Conservation (phyloP, 35 echinoderm and acorn worm genomes). For the Anneissia japonica region DNA sequence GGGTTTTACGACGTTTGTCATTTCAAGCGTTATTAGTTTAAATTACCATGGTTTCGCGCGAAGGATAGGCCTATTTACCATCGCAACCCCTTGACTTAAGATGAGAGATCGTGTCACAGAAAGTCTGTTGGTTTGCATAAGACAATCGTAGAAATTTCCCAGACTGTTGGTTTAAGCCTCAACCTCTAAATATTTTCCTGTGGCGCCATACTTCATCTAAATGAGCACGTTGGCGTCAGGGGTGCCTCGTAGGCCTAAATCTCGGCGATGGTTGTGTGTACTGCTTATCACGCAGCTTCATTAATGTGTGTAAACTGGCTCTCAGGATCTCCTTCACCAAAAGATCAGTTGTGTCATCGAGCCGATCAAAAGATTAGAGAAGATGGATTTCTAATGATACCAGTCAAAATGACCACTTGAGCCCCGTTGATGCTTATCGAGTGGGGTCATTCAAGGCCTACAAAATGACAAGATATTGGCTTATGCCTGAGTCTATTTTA, state of each 20-base stretch:
- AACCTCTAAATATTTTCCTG: not conserved
- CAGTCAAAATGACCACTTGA: not conserved
- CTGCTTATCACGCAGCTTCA: not conserved
- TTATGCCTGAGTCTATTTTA: not conserved
- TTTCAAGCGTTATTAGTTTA: too few relatives aligned
- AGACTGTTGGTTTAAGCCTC: not conserved
- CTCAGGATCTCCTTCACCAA: not conserved
- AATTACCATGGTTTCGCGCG: too few relatives aligned
- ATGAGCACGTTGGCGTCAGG: not conserved
- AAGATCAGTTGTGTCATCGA: not conserved
- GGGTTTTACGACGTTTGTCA: too few relatives aligned
- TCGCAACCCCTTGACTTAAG: too few relatives aligned
- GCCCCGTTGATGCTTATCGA: not conserved
- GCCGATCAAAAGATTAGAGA: not conserved
- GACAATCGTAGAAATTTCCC: not conserved
- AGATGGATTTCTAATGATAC: not conserved
- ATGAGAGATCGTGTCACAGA: too few relatives aligned
- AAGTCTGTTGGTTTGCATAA: not conserved
- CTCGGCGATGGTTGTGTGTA: not conserved
- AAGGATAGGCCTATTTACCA: too few relatives aligned
- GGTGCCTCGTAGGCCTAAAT: not conserved
- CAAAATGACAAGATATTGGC: not conserved
- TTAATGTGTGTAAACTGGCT: not conserved
- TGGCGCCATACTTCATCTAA: not conserved
- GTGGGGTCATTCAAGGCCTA: not conserved